A percentile compares a stretch with the other conserved stretches of the same genome.
Conservation (phyloP, 2,113 vertebrate genomes). For the Canis aureus region DNA sequence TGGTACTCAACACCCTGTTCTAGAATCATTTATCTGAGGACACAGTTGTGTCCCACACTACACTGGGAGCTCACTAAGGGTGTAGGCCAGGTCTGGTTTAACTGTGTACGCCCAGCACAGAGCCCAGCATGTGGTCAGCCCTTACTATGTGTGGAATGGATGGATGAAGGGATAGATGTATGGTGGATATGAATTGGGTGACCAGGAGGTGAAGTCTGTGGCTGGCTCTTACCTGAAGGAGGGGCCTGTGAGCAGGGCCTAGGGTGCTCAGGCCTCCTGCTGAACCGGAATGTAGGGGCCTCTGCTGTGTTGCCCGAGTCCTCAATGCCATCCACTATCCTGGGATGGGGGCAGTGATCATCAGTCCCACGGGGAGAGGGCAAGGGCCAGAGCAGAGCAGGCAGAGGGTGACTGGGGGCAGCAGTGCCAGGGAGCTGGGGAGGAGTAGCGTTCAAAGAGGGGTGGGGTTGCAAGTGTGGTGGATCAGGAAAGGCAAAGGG, state of each 20-base stretch:
- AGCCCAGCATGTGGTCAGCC: too few species aligned
- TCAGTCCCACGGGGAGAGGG: neutral
- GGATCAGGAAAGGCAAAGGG: neutral
- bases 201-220: neutral
- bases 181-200: neutral
- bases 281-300: constrained; percentile 90
- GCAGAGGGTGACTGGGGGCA: neutral
- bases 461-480: constrained; percentile 49
- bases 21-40: neutral
- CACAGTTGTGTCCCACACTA: neutral
- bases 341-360: constrained; percentile 72
- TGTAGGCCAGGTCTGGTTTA: neutral
- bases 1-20: neutral
- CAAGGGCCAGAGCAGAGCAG: neutral
- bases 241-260: constrained; percentile 80
- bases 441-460: neutral
- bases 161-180: neutral
- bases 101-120: neutral
- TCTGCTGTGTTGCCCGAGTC: constrained; percentile 89
- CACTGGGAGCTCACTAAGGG: neutral
- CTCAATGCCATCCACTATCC: constrained; percentile 97
- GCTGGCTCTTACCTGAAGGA: constrained; percentile 74
- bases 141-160: neutral
- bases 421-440: neutral
- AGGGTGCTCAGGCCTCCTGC: constrained; percentile 71